These are phyloP conservation scores for Galleria mellonella DNA, from an alignment of 1,140 invertebrate species.

Conservation along the genomic window DNA sequence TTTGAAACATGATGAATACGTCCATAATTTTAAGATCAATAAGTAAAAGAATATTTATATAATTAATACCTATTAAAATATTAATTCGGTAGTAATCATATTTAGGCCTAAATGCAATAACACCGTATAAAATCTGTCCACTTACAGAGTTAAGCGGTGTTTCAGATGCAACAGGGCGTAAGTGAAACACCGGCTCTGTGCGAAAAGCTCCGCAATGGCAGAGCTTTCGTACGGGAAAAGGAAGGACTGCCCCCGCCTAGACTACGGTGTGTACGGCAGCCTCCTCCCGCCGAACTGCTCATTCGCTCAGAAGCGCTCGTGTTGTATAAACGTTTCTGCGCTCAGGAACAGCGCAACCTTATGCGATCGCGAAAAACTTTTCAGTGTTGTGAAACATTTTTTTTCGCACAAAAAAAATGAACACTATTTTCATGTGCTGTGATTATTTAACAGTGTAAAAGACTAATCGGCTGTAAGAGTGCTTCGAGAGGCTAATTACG, in stretches of 20 bases:
- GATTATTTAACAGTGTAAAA: slow-evolving; percentile 43
- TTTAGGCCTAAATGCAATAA: slow-evolving; percentile 70
- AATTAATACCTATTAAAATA: slow-evolving; percentile 22
- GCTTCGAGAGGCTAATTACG: slow-evolving; percentile 64
- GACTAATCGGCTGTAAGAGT: slow-evolving; percentile 44
- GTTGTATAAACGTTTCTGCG: slow-evolving; percentile 30
- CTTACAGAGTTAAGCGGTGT: slow-evolving; percentile 60
- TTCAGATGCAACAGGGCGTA: slow-evolving; percentile 26
- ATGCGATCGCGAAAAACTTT: slow-evolving; percentile 68
- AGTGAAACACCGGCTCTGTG: slow-evolving; percentile 18
- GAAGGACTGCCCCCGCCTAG: slow-evolving; percentile 52
- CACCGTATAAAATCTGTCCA: slow-evolving; percentile 65
- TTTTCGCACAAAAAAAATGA: slow-evolving; percentile 35
- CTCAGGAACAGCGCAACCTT: slow-evolving; percentile 1
- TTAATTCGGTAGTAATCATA: slow-evolving; percentile 51
- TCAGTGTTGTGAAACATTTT: slow-evolving; percentile 47
- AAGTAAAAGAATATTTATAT: no score
- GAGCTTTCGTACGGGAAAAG: slow-evolving; percentile 58
- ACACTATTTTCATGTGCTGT: slow-evolving; percentile 49
- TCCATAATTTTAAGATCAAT: no score
- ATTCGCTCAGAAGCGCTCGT: slow-evolving; percentile 43
- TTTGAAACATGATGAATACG: no score
- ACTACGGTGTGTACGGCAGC: slow-evolving; percentile 11
- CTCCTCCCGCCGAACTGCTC: slow-evolving; percentile 29
- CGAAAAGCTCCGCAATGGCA: slow-evolving; percentile 56